These are phyloP conservation scores for Ctenicera cuprea DNA, from an alignment of 2,888 invertebrate species.

Conservation along the genomic window DNA sequence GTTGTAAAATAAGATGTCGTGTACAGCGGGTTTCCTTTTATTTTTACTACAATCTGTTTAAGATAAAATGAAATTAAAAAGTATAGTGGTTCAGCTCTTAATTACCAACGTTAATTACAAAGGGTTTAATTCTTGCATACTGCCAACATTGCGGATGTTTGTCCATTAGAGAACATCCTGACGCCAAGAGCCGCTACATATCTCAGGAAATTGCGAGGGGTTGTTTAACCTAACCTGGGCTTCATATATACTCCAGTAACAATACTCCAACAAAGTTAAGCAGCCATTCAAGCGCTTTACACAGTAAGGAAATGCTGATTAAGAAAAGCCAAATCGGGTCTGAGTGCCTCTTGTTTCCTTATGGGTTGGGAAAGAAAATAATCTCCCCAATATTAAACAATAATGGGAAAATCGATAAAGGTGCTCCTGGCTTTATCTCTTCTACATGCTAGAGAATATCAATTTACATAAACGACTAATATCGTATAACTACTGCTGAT, in stretches of 20 bases:
- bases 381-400: not conserved
- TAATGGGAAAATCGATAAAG: not conserved
- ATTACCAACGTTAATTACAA: conserved; percentile 32
- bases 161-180: conserved; percentile 41
- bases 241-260: conserved; percentile 35
- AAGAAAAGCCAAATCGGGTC: conserved; percentile 25
- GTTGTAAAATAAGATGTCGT: not conserved
- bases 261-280: conserved; percentile 25
- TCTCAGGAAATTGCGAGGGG: conserved; percentile 41
- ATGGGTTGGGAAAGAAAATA: not conserved
- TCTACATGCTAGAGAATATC: not conserved
- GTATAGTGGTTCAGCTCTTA: not conserved
- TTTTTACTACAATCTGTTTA: not conserved
- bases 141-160: conserved; percentile 36
- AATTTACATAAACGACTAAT: not conserved
- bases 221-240: conserved; percentile 35
- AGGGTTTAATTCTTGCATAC: conserved; percentile 36
- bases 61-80: conserved; percentile 17
- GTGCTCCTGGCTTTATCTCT: not conserved
- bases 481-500: not conserved
- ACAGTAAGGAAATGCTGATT: conserved; percentile 18
- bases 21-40: not conserved
- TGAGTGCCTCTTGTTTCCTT: conserved; percentile 2
- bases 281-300: conserved; percentile 16
- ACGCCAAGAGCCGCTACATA: conserved; percentile 35